These are phyloP conservation scores for Mactra quadrangularis DNA, from an alignment of 1,140 invertebrate species.

Conservation along the genomic window DNA sequence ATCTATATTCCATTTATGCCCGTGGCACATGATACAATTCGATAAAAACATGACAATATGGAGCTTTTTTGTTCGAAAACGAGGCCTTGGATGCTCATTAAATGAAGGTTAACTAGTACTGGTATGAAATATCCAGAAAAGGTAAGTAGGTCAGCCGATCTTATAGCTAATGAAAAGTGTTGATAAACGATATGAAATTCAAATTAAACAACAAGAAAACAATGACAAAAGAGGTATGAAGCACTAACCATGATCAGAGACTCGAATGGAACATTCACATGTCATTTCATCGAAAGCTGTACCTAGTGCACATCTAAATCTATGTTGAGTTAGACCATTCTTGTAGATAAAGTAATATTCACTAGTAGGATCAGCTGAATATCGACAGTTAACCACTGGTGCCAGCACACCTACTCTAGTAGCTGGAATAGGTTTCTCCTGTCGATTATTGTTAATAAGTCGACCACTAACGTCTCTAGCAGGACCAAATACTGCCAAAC, in stretches of 20 bases:
- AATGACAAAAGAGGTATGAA: too few relatives aligned
- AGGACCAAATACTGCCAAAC: slow-evolving; percentile 39
- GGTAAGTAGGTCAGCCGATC: too few relatives aligned
- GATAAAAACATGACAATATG: too few relatives aligned
- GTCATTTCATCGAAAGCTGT: slow-evolving; percentile 45
- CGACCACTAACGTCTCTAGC: background rate
- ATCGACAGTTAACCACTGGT: slow-evolving; percentile 27
- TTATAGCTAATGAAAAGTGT: too few relatives aligned
- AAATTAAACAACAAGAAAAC: too few relatives aligned
- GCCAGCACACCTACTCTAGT: slow-evolving; percentile 27
- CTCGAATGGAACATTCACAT: slow-evolving; percentile 54
- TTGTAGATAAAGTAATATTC: slow-evolving; percentile 39
- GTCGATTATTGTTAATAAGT: background rate
- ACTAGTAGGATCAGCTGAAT: slow-evolving; percentile 35
- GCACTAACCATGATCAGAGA: slow-evolving; percentile 37
- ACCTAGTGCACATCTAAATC: slow-evolving; percentile 49
- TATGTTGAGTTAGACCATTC: slow-evolving; percentile 20
- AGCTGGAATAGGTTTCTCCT: slow-evolving; percentile 5
- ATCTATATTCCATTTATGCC: too few relatives aligned
- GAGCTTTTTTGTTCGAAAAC: too few relatives aligned
- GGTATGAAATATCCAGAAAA: too few relatives aligned
- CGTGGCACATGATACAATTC: too few relatives aligned
- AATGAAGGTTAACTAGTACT: too few relatives aligned
- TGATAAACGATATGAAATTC: too few relatives aligned
- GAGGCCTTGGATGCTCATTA: too few relatives aligned